phyloP scores from a whole-genome alignment of 2,797 vertebrate species.

The Cynopterus sphinx region DNA sequence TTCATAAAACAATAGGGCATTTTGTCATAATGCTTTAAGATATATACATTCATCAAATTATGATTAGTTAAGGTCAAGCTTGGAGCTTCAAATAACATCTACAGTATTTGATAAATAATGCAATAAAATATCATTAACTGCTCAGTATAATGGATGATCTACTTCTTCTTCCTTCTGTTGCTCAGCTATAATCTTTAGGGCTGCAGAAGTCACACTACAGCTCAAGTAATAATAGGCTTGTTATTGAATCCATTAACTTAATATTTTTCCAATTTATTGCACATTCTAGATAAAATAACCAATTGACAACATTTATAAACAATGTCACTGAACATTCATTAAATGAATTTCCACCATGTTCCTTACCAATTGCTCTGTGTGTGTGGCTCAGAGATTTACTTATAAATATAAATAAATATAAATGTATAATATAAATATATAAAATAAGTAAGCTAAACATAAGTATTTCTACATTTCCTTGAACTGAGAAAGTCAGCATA shows the following conservation, averaged over 20 bases:
- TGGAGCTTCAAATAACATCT: conserved; percentile 61
- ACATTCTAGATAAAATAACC: conserved; percentile 57
- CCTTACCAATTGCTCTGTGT: not conserved
- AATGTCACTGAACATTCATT: conserved; percentile 58
- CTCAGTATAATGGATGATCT: conserved; percentile 61
- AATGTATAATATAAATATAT: not conserved
- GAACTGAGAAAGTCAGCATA: not conserved
- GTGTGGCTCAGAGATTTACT: conserved; percentile 14
- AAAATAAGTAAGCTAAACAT: not conserved
- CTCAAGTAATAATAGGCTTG: conserved; percentile 50
- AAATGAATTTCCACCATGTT: conserved; percentile 53
- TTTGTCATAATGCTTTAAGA: conserved; percentile 55
- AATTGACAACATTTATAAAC: conserved; percentile 62
- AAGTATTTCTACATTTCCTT: conserved; percentile 15
- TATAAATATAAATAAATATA: conserved; percentile 47
- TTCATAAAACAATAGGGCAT: conserved; percentile 66
- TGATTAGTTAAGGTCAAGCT: conserved; percentile 70
- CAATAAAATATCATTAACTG: conserved; percentile 73
- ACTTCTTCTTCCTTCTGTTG: conserved; percentile 27
- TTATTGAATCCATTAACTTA: conserved; percentile 63
- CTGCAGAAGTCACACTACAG: not conserved
- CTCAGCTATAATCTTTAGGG: conserved; percentile 62
- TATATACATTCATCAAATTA: conserved; percentile 73
- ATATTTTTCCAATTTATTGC: conserved; percentile 51
- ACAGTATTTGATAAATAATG: conserved; percentile 72